Evolutionary conservation across 2,797 vertebrate species (phyloP).

Genomic region (Platalea minor): DNA sequence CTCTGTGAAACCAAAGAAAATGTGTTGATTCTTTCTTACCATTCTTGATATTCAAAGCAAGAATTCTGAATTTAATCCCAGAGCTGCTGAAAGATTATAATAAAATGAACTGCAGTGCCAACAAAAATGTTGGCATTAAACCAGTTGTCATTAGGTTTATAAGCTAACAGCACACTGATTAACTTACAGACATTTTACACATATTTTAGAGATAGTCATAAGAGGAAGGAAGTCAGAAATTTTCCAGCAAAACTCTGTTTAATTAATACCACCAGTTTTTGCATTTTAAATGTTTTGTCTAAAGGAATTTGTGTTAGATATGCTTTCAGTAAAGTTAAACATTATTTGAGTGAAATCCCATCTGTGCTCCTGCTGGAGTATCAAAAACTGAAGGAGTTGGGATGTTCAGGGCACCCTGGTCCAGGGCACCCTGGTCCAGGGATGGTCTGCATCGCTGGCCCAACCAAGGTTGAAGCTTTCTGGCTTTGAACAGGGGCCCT

Average conservation of each 20-base stretch:
- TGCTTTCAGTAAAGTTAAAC: background rate
- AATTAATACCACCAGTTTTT: background rate
- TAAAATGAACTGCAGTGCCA: background rate
- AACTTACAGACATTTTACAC: background rate
- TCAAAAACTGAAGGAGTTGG: background rate
- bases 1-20: background rate
- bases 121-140: background rate
- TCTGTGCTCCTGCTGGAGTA: background rate
- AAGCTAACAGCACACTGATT: background rate
- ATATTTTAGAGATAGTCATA: background rate
- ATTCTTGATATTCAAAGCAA: background rate
- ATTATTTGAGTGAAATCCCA: background rate
- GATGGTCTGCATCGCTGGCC: background rate
- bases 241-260: background rate
- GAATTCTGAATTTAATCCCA: background rate
- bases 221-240: background rate
- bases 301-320: background rate
- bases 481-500: background rate
- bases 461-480: rapidly evolving
- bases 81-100: background rate
- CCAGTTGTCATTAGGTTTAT: background rate
- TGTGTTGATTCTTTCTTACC: background rate
- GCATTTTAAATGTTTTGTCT: background rate
- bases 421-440: rapidly evolving
- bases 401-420: rapidly evolving